Evolutionary conservation across 2,888 invertebrate species (phyloP).

Genomic region (Philaethria dido): DNA sequence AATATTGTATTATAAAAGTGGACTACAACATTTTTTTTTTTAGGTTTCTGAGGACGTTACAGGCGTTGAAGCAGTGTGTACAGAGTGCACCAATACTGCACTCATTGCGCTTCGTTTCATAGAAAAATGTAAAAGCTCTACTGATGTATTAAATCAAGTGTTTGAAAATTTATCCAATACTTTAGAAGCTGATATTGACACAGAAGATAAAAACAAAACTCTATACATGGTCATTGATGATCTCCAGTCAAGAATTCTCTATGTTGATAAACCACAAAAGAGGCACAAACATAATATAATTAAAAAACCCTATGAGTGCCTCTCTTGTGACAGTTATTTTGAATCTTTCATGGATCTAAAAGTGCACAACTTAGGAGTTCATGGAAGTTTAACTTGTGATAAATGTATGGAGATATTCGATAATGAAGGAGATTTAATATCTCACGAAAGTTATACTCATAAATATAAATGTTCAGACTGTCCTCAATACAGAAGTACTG

Average conservation of each 20-base stretch:
- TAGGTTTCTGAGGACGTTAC: slow-evolving; percentile 63
- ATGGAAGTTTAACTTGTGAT: slow-evolving; percentile 58
- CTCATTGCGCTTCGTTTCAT: slow-evolving; percentile 58
- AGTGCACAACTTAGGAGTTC: slow-evolving; percentile 56
- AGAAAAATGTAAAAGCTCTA: slow-evolving; percentile 55
- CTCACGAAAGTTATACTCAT: slow-evolving; percentile 52
- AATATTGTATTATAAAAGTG: neutral
- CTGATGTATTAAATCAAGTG: slow-evolving; percentile 55
- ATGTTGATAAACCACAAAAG: slow-evolving; percentile 50
- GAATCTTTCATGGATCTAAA: slow-evolving; percentile 51
- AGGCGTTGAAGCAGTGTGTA: slow-evolving; percentile 68
- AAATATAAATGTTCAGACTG: slow-evolving; percentile 61
- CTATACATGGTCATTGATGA: slow-evolving; percentile 61
- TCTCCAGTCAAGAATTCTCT: slow-evolving; percentile 54
- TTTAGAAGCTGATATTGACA: slow-evolving; percentile 53
- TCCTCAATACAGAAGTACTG: slow-evolving; percentile 52
- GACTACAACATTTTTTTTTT: slow-evolving; percentile 44
- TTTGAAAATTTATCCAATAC: slow-evolving; percentile 57
- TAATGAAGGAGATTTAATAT: slow-evolving; percentile 49
- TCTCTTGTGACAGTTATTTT: slow-evolving; percentile 54
- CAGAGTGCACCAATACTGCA: slow-evolving; percentile 59
- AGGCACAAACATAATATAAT: slow-evolving; percentile 38
- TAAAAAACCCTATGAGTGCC: slow-evolving; percentile 51
- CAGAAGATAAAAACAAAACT: slow-evolving; percentile 49
- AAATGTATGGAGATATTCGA: slow-evolving; percentile 57